Evolutionary conservation across 2,113 vertebrate species (phyloP).

Genomic region (Castor canadensis): DNA sequence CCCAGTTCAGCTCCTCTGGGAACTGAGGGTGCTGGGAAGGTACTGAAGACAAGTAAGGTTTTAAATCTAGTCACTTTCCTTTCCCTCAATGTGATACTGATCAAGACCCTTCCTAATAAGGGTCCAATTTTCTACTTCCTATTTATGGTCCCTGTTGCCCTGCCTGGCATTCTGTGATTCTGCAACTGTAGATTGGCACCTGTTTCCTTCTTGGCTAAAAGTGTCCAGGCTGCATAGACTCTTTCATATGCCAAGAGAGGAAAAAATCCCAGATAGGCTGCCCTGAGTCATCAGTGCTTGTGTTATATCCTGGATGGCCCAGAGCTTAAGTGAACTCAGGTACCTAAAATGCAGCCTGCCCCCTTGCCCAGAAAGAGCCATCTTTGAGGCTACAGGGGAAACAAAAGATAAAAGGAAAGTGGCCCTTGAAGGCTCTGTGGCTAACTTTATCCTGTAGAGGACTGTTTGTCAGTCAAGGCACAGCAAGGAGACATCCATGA

Average conservation of each 20-base stretch:
- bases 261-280: conserved; percentile 22
- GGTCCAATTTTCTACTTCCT: not conserved
- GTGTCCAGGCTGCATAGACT: not conserved
- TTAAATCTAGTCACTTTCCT: not conserved
- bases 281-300: not conserved
- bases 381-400: not conserved
- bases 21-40: not conserved
- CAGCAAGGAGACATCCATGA: not conserved
- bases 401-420: not conserved
- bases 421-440: not conserved
- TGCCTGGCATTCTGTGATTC: not conserved
- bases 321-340: not conserved
- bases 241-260: not conserved
- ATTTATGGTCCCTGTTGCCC: not conserved
- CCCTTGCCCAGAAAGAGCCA: not conserved
- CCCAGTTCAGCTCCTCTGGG: not conserved
- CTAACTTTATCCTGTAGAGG: not conserved
- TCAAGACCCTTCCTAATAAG: not conserved
- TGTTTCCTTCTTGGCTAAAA: conserved; percentile 32
- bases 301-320: not conserved
- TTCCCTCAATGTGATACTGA: not conserved
- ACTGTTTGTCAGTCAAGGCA: not conserved
- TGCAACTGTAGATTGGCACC: not conserved
- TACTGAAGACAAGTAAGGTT: not conserved
- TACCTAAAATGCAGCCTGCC: not conserved